phyloP scores from a whole-genome alignment of 2,797 vertebrate genomes.

The Clarias fuscus region DNA sequence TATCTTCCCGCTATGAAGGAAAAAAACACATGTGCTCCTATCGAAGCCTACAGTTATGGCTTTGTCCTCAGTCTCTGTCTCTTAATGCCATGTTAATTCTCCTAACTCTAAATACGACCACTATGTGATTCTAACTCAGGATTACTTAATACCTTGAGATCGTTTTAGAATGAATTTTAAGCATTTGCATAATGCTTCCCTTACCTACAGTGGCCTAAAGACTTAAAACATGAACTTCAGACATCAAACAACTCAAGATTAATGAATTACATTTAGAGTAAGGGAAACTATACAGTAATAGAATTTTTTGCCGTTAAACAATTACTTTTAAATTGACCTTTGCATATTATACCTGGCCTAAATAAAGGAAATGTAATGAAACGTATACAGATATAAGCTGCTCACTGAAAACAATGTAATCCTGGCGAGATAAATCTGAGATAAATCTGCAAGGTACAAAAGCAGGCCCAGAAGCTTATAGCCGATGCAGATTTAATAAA shows the following conservation, averaged over 20 bases:
- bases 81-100: background rate
- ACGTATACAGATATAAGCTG: background rate
- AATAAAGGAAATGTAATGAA: background rate
- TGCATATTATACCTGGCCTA: background rate
- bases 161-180: too few relatives aligned
- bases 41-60: background rate
- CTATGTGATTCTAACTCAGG: background rate
- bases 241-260: background rate
- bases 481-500: conserved; percentile 6
- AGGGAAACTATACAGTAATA: background rate
- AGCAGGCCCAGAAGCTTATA: background rate
- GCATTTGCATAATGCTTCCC: background rate
- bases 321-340: background rate
- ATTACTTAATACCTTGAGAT: background rate
- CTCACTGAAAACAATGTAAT: background rate
- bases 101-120: background rate
- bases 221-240: background rate
- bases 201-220: background rate
- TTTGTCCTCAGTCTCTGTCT: background rate
- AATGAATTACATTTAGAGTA: background rate
- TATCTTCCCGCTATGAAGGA: too few relatives aligned
- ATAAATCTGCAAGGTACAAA: conserved; percentile 4
- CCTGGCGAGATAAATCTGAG: background rate
- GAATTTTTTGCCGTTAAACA: background rate
- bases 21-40: background rate